A percentile compares a stretch with the other conserved stretches of the same genome.
These are phyloP conservation scores for Stratiomys singularior DNA, from an alignment of 2,888 invertebrate genomes.

Conservation along the genomic window DNA sequence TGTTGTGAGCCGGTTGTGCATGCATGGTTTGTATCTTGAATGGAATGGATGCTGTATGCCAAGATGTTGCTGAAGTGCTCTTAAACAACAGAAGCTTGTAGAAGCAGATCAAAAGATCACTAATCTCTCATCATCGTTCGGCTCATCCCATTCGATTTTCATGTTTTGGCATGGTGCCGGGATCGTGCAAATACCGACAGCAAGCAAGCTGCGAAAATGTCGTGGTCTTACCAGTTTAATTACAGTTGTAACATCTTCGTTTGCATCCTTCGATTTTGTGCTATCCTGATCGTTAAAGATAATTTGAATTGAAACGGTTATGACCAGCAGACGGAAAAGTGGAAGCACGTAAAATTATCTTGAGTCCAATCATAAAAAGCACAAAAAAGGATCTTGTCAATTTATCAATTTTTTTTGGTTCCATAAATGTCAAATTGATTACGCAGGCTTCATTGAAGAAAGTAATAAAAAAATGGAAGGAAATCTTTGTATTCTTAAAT, in stretches of 20 bases:
- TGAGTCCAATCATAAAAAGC: too few species aligned
- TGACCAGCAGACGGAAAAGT: too few species aligned
- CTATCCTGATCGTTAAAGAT: background rate
- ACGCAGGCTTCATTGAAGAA: too few species aligned
- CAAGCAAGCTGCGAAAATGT: slow-evolving; percentile 28
- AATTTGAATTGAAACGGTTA: background rate
- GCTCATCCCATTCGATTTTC: slow-evolving; percentile 27
- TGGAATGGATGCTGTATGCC: background rate
- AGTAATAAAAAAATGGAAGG: too few species aligned
- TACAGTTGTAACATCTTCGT: slow-evolving; percentile 23
- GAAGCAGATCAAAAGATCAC: slow-evolving; percentile 27
- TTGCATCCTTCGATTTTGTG: background rate
- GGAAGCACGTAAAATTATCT: too few species aligned
- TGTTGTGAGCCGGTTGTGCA: too few species aligned
- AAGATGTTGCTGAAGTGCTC: background rate
- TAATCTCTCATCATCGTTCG: slow-evolving; percentile 30
- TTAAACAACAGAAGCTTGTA: slow-evolving; percentile 27
- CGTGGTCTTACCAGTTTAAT: slow-evolving; percentile 32
- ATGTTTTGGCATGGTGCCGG: slow-evolving; percentile 20
- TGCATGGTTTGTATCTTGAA: too few species aligned
- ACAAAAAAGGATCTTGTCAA: too few species aligned
- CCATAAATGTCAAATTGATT: too few species aligned
- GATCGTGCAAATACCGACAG: slow-evolving; percentile 32
- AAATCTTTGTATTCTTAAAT: too few species aligned
- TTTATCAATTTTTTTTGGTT: too few species aligned